These are phyloP conservation scores for Anguilla rostrata DNA, from an alignment of 2,113 vertebrate genomes.

Conservation along the genomic window DNA sequence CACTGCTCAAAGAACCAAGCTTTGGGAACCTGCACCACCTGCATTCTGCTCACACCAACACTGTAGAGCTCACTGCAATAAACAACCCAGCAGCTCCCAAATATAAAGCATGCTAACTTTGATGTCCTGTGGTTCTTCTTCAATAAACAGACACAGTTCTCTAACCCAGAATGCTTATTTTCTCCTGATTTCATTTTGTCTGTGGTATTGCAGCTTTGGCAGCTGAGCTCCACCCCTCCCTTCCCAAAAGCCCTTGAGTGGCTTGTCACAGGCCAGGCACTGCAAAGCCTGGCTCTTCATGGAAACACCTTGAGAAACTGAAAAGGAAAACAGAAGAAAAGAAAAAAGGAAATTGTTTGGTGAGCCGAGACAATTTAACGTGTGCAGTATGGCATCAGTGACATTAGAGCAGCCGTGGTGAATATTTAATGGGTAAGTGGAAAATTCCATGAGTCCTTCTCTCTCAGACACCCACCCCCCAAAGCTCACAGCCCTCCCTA, in stretches of 20 bases:
- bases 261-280: neutral
- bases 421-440: slow-evolving; percentile 30
- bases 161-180: neutral
- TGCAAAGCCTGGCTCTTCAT: neutral
- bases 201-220: neutral
- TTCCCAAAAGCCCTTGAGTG: neutral
- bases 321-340: neutral
- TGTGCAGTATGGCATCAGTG: neutral
- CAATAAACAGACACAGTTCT: neutral
- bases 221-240: neutral
- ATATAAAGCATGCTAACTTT: neutral
- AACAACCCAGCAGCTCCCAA: neutral
- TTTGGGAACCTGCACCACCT: neutral
- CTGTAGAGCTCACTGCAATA: neutral
- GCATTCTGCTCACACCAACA: neutral
- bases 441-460: slow-evolving; percentile 31
- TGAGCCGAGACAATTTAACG: neutral
- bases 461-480: neutral
- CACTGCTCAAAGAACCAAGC: neutral
- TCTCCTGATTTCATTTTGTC: neutral
- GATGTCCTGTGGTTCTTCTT: neutral
- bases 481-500: neutral
- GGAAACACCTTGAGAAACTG: neutral
- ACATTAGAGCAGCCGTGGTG: slow-evolving; percentile 17
- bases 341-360: neutral